Evolutionary conservation across 2,113 vertebrate genomes (phyloP), one percentile per base, ranked within the genome.

Genomic region (Mus pahari): DNA sequence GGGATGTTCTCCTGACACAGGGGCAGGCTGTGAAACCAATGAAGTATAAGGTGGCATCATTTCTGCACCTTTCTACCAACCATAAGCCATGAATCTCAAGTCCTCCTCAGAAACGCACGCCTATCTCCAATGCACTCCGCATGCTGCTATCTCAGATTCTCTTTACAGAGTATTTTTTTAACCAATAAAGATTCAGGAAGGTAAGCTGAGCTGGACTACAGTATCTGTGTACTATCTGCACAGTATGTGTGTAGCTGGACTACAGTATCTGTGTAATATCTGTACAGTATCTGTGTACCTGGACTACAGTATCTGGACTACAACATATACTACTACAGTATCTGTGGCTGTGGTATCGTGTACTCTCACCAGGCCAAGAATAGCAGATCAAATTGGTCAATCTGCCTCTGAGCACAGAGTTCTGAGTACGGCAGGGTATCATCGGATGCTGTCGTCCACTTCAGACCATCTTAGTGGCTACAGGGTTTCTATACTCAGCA

Each of bases 11-110:
- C 81, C 71, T 82, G 53, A 39, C 86, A 95, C 62, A 74, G 91
- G 92, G 73, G 82, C 20, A 74, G 55, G 28, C 22, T 39, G 89
- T 92, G 86, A 96, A 82, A 83, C 3, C 78, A 62, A 95, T 70
- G 11, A 87, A 87, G 84, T 10, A 26, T 1, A 83, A 19, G 62
- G 86, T 70, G 55, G 78, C 42, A 53, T 68, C 68, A 91, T 91
- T 91, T 97, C 90, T 50, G 88, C 82, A 73, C 62, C 75, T 94
- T 91, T 74, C 78, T 83, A 91, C 70, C 75, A 24, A 84, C 45
- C 45, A 1, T 53, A 66, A 55, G 36, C 75, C 92, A 89, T 86
- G 89, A 84, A 89, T 78, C 82, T 78, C 86, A 90, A 94, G 53
- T n/a, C 33, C 7, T 90, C 53, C 91, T 95, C 53, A 75, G 75